phyloP scores from a whole-genome alignment of 2,113 vertebrate genomes.

The Crotalus horridus region DNA sequence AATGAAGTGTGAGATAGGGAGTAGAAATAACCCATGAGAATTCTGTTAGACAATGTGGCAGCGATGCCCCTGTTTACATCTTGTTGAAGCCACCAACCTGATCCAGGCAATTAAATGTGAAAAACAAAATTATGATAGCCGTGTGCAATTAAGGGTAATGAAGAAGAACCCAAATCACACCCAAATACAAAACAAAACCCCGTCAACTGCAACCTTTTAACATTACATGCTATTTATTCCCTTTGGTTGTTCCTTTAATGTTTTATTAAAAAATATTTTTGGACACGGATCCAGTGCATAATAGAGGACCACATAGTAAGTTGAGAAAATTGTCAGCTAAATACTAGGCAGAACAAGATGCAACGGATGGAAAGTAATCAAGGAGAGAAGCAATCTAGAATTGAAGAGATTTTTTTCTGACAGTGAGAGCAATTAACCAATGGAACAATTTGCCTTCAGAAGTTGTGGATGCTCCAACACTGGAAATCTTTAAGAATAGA shows the following conservation, averaged over 20 bases:
- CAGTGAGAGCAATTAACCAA: not conserved
- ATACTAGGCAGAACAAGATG: not conserved
- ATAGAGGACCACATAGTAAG: not conserved
- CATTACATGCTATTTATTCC: not conserved
- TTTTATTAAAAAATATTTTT: not conserved
- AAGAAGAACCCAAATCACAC: conserved; percentile 32
- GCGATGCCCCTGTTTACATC: conserved; percentile 13
- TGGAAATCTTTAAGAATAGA: not conserved
- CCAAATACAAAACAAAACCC: not conserved
- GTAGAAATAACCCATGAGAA: not conserved
- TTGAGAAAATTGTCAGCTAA: not conserved
- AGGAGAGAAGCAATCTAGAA: not conserved
- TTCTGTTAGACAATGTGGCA: not conserved
- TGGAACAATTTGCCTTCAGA: not conserved
- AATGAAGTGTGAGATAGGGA: not conserved
- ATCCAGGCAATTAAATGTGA: conserved; percentile 53
- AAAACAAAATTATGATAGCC: conserved; percentile 44
- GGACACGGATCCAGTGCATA: not conserved
- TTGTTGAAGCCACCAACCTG: conserved; percentile 37
- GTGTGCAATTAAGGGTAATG: conserved; percentile 19
- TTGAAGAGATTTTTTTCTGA: not conserved
- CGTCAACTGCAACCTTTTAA: conserved; percentile 6
- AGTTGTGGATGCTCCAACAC: not conserved
- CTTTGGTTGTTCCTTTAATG: not conserved
- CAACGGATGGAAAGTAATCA: not conserved